Evolutionary conservation across 2,113 vertebrate species (phyloP).

Genomic region (Thalassoma bifasciatum): DNA sequence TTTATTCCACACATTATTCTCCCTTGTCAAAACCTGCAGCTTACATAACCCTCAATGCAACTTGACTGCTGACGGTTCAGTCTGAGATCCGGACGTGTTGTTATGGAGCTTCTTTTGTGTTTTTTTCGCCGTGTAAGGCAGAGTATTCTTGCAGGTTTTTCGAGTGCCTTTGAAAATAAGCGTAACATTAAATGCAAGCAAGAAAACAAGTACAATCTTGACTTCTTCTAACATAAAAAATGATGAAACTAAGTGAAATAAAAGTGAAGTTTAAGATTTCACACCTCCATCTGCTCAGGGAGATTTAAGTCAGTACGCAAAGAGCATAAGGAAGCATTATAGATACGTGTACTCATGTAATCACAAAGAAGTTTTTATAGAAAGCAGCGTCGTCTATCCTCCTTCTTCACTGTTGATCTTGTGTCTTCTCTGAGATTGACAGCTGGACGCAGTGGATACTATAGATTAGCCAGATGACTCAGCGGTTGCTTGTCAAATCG

Average conservation of each 20-base stretch:
- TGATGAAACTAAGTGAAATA: background rate
- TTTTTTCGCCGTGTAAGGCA: background rate
- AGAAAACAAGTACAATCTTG: too few relatives aligned
- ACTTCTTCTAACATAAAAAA: background rate
- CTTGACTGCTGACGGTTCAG: background rate
- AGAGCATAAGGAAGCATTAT: background rate
- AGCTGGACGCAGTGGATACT: slow-evolving; percentile 37
- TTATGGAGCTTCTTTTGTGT: background rate
- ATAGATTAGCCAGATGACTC: slow-evolving; percentile 63
- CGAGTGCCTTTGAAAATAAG: too few relatives aligned
- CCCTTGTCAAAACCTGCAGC: background rate
- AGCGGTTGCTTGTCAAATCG: slow-evolving; percentile 45
- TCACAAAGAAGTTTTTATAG: slow-evolving; percentile 11
- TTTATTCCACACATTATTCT: slow-evolving; percentile 2
- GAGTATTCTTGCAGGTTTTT: background rate
- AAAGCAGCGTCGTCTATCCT: background rate
- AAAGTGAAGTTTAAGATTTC: too few relatives aligned
- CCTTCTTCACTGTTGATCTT: background rate
- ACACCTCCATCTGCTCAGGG: background rate
- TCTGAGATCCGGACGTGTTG: background rate
- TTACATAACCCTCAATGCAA: background rate
- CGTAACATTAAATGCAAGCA: too few relatives aligned
- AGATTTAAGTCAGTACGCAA: background rate
- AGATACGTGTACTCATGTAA: background rate
- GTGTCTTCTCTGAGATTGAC: slow-evolving; percentile 41